phyloP scores from a whole-genome alignment of 2,113 vertebrate genomes.

The Xiphophorus couchianus region DNA sequence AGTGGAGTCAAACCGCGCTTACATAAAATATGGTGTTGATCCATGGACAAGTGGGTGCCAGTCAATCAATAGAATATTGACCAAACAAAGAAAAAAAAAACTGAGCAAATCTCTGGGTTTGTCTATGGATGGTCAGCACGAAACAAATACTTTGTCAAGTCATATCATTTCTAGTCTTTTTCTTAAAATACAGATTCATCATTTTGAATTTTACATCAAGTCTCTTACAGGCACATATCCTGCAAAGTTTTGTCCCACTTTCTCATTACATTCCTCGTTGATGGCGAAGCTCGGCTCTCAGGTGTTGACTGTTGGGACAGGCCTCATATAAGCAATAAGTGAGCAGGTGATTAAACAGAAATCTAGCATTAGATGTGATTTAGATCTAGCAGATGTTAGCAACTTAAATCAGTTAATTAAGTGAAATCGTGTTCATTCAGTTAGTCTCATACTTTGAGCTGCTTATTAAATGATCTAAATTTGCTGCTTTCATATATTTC shows the following conservation, averaged over 20 bases:
- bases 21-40: constrained; percentile 64
- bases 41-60: constrained; percentile 59
- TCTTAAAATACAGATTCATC: background rate
- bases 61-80: constrained; percentile 63
- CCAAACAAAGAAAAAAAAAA: constrained; percentile 2
- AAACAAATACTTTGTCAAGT: background rate
- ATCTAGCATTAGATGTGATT: background rate
- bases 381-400: background rate
- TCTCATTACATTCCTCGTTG: too few relatives aligned
- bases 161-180: background rate
- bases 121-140: background rate
- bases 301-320: background rate
- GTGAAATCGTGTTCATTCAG: background rate
- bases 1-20: constrained; percentile 40
- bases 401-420: background rate
- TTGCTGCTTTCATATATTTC: background rate
- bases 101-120: constrained; percentile 21
- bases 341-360: background rate
- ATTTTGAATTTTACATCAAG: background rate
- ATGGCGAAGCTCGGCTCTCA: background rate
- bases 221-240: background rate
- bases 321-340: background rate
- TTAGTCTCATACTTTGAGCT: background rate
- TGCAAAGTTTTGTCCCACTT: too few relatives aligned
- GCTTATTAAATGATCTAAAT: background rate